Evolutionary conservation across 2,888 invertebrate species (phyloP).

Genomic region (Noctua janthe): DNA sequence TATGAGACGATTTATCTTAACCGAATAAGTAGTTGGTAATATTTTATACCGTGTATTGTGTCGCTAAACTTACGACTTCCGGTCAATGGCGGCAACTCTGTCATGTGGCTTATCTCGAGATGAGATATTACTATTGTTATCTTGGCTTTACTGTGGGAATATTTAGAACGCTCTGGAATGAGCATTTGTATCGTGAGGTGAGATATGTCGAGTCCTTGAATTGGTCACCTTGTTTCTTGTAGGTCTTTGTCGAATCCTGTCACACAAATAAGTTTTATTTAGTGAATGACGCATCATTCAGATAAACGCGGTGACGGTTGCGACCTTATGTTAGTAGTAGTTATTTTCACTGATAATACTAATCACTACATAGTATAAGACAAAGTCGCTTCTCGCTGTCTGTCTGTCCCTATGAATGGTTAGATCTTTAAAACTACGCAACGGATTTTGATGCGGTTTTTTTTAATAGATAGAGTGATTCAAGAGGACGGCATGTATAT

Average conservation of each 20-base stretch:
- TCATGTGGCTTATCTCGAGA: conserved; percentile 67
- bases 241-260: not conserved
- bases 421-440: too few relatives aligned
- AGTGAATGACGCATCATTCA: not conserved
- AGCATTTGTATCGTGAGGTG: conserved; percentile 45
- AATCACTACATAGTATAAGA: too few relatives aligned
- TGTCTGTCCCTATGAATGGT: too few relatives aligned
- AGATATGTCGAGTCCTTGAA: conserved; percentile 36
- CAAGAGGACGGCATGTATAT: too few relatives aligned
- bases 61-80: conserved; percentile 79
- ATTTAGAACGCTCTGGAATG: conserved; percentile 58
- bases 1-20: conserved; percentile 86
- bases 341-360: too few relatives aligned
- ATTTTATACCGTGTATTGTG: conserved; percentile 79
- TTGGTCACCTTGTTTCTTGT: conserved; percentile 36
- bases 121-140: conserved; percentile 74
- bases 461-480: too few relatives aligned
- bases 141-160: conserved; percentile 65
- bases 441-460: too few relatives aligned
- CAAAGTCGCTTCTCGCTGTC: too few relatives aligned
- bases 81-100: conserved; percentile 72
- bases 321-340: not conserved
- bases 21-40: conserved; percentile 84
- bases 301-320: not conserved
- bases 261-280: not conserved